phyloP scores from a whole-genome alignment of 2,113 vertebrate species.

The Himantopus leucocephalus region DNA sequence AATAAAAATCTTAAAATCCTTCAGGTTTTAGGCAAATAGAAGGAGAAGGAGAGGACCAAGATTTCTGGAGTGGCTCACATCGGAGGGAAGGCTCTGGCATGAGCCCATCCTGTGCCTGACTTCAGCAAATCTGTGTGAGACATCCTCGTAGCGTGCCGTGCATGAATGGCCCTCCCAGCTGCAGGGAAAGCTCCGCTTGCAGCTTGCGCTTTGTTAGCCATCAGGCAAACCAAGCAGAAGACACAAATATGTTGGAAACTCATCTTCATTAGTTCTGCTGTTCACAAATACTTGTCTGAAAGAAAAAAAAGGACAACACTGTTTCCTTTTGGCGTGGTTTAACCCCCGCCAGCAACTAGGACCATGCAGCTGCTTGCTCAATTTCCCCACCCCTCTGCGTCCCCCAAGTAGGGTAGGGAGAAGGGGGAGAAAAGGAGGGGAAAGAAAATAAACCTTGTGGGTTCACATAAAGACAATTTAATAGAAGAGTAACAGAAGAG shows the following conservation, averaged over 20 bases:
- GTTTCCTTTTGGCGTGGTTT: background rate
- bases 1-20: background rate
- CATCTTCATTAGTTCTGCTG: background rate
- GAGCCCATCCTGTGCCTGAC: background rate
- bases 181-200: background rate
- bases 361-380: background rate
- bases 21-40: background rate
- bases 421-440: background rate
- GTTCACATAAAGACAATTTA: background rate
- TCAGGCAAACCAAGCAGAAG: background rate
- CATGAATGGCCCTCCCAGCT: background rate
- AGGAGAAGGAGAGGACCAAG: background rate
- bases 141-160: accelerated
- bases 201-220: background rate
- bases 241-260: background rate
- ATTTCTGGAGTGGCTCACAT: background rate
- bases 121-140: background rate
- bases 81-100: background rate
- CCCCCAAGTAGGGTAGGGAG: background rate
- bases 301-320: background rate
- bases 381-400: no score
- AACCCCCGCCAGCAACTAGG: background rate
- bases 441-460: background rate
- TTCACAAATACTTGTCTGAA: background rate
- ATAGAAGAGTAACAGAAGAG: background rate